Evolutionary conservation across 2,888 invertebrate species (phyloP).

Genomic region (Coleophora flavipennella): DNA sequence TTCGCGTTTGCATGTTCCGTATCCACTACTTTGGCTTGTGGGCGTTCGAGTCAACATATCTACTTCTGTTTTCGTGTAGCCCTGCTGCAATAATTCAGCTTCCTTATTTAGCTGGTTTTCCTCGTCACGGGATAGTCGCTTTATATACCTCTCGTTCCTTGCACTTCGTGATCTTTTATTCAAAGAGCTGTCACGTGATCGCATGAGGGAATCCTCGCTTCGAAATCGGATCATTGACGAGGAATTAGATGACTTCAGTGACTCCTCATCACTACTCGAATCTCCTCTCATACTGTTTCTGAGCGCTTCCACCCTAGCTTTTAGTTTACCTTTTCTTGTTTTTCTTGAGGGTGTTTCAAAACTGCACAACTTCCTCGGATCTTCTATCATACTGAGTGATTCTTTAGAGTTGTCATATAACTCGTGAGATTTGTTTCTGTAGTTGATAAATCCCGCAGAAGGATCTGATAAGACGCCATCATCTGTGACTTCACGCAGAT

Average conservation of each 20-base stretch:
- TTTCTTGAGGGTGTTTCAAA: constrained; percentile 68
- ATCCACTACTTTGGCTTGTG: constrained; percentile 65
- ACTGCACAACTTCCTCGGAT: constrained; percentile 46
- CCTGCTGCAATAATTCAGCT: constrained; percentile 64
- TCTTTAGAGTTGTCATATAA: constrained; percentile 49
- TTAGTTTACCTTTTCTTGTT: constrained; percentile 72
- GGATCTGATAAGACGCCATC: constrained; percentile 74
- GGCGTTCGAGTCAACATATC: constrained; percentile 69
- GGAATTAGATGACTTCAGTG: constrained; percentile 75
- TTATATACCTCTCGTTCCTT: constrained; percentile 85
- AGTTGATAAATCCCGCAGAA: constrained; percentile 62
- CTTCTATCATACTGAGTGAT: constrained; percentile 50
- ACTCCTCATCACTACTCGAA: constrained; percentile 82
- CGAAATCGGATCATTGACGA: constrained; percentile 77
- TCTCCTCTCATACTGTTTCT: constrained; percentile 75
- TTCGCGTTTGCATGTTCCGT: constrained; percentile 61
- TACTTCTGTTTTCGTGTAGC: constrained; percentile 66
- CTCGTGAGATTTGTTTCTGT: constrained; percentile 50
- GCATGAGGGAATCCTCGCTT: constrained; percentile 79
- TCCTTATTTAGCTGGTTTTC: constrained; percentile 72
- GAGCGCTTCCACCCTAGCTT: constrained; percentile 78
- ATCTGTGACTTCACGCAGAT: constrained; percentile 47
- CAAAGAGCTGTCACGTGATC: constrained; percentile 70
- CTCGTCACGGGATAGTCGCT: constrained; percentile 81
- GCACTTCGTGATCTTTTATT: constrained; percentile 80